Percentiles rank a stretch among this genome's conserved stretches.
phyloP scores from a whole-genome alignment of 2,113 vertebrate genomes.

The Passerina amoena region DNA sequence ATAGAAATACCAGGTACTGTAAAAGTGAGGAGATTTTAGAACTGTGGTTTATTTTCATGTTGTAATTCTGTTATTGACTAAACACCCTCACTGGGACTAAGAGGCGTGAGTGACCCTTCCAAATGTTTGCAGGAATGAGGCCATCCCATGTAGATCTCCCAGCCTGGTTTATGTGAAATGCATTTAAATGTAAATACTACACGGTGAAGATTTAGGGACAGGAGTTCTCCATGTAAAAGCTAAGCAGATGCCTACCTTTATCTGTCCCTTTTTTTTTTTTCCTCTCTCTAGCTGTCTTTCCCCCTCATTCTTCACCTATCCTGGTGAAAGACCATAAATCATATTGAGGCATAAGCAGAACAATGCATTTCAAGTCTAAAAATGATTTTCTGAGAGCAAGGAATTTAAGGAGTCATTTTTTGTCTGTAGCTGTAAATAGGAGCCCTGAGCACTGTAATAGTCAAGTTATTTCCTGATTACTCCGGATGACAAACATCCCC shows the following conservation, averaged over 20 bases:
- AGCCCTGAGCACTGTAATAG: background rate
- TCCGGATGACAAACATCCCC: background rate
- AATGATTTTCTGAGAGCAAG: background rate
- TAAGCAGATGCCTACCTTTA: background rate
- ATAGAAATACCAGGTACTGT: background rate
- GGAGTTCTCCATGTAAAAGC: background rate
- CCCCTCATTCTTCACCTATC: background rate
- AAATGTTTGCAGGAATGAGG: background rate
- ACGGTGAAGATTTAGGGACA: background rate
- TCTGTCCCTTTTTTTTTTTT: background rate
- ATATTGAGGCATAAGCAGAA: background rate
- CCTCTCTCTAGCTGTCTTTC: background rate
- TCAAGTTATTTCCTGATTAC: background rate
- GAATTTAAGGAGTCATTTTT: background rate
- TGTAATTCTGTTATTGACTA: background rate
- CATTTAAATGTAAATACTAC: background rate
- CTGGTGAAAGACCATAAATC: background rate
- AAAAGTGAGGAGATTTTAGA: background rate
- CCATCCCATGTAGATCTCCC: background rate
- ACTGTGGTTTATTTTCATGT: background rate
- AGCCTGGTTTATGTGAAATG: background rate
- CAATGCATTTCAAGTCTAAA: background rate
- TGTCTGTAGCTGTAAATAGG: background rate
- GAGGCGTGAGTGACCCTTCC: background rate
- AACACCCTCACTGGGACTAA: background rate